Evolutionary conservation across 23 tunicate genomes (phyloP), one percentile per base, ranked within the genome.

Genomic region (Phallusia fumigata): DNA sequence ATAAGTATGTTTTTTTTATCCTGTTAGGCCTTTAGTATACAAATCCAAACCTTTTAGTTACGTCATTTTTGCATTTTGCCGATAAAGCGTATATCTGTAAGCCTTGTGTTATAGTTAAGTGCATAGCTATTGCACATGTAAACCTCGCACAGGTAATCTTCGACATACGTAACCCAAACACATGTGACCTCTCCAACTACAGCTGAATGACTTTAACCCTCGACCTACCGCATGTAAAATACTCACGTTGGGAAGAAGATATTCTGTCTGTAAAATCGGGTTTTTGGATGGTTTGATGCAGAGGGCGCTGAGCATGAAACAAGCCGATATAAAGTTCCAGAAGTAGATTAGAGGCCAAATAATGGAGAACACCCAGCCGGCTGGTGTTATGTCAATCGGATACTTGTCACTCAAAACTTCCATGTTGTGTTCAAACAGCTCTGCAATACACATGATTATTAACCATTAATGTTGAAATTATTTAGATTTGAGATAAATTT

Each of bases 311-410:
- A 84, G 40, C 80, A 83, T 78, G 87, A 76, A 88, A 44, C 31
- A 53, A 6, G 93, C 84, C 18, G 80, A 58, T 35, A 83, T 33
- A 18, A 78, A 76, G 53, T 88, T 88, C 93, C 93, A 88, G 33
- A 88, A 52, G 40, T 77, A 88, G 31, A 88, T 88, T 11, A 88
- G 65, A 35, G 93, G 93, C 93, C 93, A 88, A 18, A 83, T 32
- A 26, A 88, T 75, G 31, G 81, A 65, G 52, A 88, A 88, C 50
- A 87, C 87, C 93, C 93, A 88, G n/a, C 78, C 83, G 36, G 93
- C 93, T 16, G 93, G 93, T 8, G 80, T 65, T 3, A 88, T 88
- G n/a, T 80, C 65, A 36, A 76, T 73, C 65, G 84, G 76, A 73
- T 86, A 86, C 52, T 86, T 86, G 74, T 81, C 76, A 78, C 80